These are phyloP conservation scores for Paguma larvata DNA, from an alignment of 2,797 vertebrate genomes.

Conservation along the genomic window DNA sequence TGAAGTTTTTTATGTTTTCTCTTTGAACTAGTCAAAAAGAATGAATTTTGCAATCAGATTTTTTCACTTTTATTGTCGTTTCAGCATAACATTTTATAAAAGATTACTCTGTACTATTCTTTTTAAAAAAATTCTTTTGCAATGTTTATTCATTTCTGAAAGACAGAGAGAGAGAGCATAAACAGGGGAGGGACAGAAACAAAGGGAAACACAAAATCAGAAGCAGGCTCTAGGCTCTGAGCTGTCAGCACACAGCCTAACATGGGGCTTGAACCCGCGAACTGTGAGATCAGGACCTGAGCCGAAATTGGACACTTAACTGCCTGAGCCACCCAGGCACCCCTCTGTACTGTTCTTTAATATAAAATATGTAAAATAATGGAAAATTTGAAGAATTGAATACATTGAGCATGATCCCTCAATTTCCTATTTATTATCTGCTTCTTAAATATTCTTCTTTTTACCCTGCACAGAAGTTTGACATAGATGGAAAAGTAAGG, in stretches of 20 bases:
- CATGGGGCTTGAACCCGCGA: too few relatives aligned
- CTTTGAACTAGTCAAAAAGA: neutral
- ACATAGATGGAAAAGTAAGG: neutral
- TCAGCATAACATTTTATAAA: neutral
- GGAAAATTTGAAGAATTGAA: neutral
- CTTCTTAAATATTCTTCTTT: neutral
- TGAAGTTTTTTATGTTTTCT: slow-evolving; percentile 3
- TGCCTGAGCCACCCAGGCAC: too few relatives aligned
- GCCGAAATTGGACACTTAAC: too few relatives aligned
- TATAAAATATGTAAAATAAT: neutral
- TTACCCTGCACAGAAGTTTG: neutral
- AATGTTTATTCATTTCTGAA: too few relatives aligned
- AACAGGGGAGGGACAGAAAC: too few relatives aligned
- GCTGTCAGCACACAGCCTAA: too few relatives aligned
- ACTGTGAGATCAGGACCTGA: too few relatives aligned
- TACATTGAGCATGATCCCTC: neutral
- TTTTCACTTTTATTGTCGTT: slow-evolving; percentile 25
- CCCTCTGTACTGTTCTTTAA: neutral
- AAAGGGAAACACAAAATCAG: too few relatives aligned
- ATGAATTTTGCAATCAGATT: neutral
- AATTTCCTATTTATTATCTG: neutral
- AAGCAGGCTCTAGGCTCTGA: too few relatives aligned
- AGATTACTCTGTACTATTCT: neutral
- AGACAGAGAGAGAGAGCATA: too few relatives aligned
- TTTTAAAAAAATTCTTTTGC: neutral